Base-by-base conservation (phyloP, 2,113 vertebrate species). In the Chaetorhynchus papuensis region DNA sequence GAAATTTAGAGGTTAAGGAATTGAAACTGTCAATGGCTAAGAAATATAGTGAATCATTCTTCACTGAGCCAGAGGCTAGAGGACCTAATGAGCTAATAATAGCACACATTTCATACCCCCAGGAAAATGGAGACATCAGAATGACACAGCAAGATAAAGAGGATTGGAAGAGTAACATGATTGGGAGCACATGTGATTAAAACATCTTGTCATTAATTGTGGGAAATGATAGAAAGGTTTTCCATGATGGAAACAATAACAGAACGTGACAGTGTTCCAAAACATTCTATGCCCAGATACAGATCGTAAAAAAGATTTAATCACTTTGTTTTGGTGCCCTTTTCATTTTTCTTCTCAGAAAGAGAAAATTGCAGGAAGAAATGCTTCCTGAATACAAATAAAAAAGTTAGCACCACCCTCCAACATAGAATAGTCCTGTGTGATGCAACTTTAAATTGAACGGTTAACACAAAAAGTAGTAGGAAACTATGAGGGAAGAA, bases 1-100 rank as follows among this genome's bases (percentile, higher is more conserved):
- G 79, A 96, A 97, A 95, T 93, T 93, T 90, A 96, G 95, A 91
- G 49, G 75, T 87, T 97, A 96, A 97, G 61, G 69, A 91, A 96
- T 93, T 96, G 90, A 88, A 95, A 75, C 54, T 94, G 89, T 90
- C 82, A 94, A 77, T 91, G 83, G 31, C 35, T 64, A 95, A 96
- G 80, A 93, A 95, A 95, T 87, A 93, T 72, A 89, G 87, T 75
- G 95, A 94, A 91, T 95, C 79, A 94, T 93, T 96, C 86, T 92
- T 97, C 74, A 44, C 44, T 81, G 60, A 93, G 72, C 88, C 72
- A 95, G 80, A 94, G 96, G 56, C 83, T 79, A 78, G 91, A 96
- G 93, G 72, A 90, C 78, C 77, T 96, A 94, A 97, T 90, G 88
- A 95, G 56, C 61, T 95, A 88, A 95, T 96, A 88, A 95, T n/a